Conservation (phyloP, 1,140 invertebrate genomes). For the Polypedilum pembai region DNA sequence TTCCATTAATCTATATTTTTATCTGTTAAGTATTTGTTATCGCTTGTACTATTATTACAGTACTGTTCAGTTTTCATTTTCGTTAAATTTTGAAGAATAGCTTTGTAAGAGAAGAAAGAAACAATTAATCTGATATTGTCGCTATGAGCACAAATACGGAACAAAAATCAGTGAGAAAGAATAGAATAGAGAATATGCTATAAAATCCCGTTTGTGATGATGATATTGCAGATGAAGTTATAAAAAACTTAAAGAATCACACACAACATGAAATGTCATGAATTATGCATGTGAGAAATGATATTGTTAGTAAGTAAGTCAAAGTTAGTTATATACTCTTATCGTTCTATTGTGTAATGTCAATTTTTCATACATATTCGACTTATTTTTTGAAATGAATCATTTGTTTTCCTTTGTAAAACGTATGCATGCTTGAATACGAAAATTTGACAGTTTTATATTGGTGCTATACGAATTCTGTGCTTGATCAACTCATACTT, state of each 20-base stretch:
- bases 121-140: not conserved
- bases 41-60: not conserved
- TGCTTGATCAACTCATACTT: conserved; percentile 10
- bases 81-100: not conserved
- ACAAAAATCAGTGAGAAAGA: not conserved
- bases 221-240: not conserved
- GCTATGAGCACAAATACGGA: not conserved
- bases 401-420: not conserved
- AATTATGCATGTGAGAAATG: not conserved
- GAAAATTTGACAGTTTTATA: not conserved
- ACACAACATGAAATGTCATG: not conserved
- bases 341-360: not conserved
- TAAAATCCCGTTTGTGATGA: not conserved
- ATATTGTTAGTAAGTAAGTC: not conserved
- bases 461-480: not conserved
- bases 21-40: not conserved
- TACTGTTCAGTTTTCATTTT: not conserved
- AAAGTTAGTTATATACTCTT: not conserved
- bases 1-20: not conserved
- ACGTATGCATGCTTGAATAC: not conserved
- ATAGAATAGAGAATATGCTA: not conserved
- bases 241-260: not conserved
- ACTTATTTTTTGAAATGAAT: not conserved
- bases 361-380: not conserved
- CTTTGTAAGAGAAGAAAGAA: not conserved